These are phyloP conservation scores for Liopterus haemorrhoidalis DNA, from an alignment of 2,888 invertebrate genomes.

Conservation along the genomic window DNA sequence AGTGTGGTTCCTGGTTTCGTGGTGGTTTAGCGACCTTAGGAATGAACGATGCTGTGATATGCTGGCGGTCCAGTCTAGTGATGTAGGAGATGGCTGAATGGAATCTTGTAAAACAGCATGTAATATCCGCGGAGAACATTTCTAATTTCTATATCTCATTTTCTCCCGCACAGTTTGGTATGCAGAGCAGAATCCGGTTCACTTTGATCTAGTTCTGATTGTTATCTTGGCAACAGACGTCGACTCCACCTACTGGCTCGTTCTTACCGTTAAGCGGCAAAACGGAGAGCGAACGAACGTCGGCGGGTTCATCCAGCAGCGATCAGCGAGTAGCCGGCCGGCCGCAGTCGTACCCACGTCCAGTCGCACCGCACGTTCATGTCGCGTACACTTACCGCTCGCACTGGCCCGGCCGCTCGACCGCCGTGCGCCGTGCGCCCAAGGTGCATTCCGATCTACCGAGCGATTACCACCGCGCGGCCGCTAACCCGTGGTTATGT, in stretches of 20 bases:
- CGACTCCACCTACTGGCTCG: slow-evolving; percentile 19
- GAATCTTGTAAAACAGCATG: too few species aligned
- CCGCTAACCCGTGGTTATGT: not conserved
- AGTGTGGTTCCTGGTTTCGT: too few species aligned
- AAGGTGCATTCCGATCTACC: not conserved
- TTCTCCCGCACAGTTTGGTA: slow-evolving; percentile 13
- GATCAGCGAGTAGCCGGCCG: not conserved
- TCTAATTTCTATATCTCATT: slow-evolving; percentile 12
- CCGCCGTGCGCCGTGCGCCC: slow-evolving; percentile 1
- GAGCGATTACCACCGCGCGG: not conserved
- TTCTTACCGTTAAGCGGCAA: too few species aligned
- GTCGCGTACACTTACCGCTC: not conserved
- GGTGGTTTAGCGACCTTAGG: too few species aligned
- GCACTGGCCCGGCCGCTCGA: not conserved
- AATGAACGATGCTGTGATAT: too few species aligned
- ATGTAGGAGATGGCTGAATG: too few species aligned
- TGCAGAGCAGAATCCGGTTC: slow-evolving; percentile 23
- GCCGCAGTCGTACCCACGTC: not conserved
- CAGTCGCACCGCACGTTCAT: not conserved
- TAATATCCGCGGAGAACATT: too few species aligned
- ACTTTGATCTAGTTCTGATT: slow-evolving; percentile 24
- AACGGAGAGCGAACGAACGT: too few species aligned
- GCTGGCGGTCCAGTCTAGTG: too few species aligned
- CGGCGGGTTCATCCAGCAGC: too few species aligned
- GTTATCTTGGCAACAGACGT: slow-evolving; percentile 14